Conservation (phyloP, 2,888 invertebrate species). For the Trichacis sp. region DNA sequence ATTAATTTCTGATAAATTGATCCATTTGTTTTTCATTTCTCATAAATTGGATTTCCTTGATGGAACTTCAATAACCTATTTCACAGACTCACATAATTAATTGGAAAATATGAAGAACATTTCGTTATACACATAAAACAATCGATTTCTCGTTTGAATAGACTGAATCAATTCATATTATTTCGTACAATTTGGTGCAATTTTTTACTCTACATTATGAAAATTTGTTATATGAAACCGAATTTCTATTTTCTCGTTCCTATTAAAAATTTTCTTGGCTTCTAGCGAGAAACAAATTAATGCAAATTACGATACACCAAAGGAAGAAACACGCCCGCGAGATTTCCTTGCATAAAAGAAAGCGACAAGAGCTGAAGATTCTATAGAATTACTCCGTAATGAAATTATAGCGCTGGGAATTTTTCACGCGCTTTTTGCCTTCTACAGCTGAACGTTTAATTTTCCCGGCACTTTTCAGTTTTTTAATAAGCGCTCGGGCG, state of each 20-base stretch:
- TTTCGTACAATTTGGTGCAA: conserved; percentile 55
- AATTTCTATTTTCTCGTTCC: too few species aligned
- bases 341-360: conserved; percentile 15
- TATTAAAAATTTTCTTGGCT: conserved; percentile 25
- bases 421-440: neutral
- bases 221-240: too few species aligned
- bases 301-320: conserved; percentile 29
- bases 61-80: too few species aligned
- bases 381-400: neutral
- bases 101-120: too few species aligned
- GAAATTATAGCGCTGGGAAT: neutral
- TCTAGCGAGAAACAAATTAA: conserved; percentile 32
- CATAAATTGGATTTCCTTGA: too few species aligned
- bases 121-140: too few species aligned
- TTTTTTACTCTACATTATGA: conserved; percentile 55
- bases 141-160: conserved; percentile 21
- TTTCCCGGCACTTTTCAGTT: neutral
- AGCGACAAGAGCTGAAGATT: neutral
- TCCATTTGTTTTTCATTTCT: too few species aligned
- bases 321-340: conserved; percentile 31
- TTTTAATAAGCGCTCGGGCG: neutral
- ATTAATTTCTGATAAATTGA: too few species aligned
- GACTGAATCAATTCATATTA: conserved; percentile 54
- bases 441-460: neutral
- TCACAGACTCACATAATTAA: too few species aligned